phyloP scores from a whole-genome alignment of 2,888 invertebrate species.

The Agrochola lota region DNA sequence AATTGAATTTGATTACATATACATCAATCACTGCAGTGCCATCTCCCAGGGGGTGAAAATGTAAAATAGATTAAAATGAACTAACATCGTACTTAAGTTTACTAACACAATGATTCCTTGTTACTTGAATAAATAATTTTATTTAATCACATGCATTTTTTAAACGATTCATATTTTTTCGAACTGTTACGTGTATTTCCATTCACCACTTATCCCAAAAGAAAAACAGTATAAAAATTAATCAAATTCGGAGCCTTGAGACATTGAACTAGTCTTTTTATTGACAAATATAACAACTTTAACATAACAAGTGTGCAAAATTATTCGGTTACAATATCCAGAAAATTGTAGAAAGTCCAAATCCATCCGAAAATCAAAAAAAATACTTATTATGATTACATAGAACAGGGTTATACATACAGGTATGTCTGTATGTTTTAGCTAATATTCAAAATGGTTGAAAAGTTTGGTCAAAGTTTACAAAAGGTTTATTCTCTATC shows the following conservation, averaged over 20 bases:
- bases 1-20: too few species aligned
- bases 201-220: not conserved
- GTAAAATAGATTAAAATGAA: too few species aligned
- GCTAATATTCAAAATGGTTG: not conserved
- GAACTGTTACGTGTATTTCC: not conserved
- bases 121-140: too few species aligned
- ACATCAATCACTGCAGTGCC: too few species aligned
- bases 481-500: not conserved
- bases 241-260: slow-evolving; percentile 19
- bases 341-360: slow-evolving; percentile 4
- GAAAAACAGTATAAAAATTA: not conserved
- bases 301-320: slow-evolving; percentile 23
- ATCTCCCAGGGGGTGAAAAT: too few species aligned
- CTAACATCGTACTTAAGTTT: too few species aligned
- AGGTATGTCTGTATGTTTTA: not conserved
- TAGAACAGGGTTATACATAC: not conserved
- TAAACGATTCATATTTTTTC: too few species aligned
- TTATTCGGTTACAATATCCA: slow-evolving; percentile 35
- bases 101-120: too few species aligned
- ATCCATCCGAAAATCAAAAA: not conserved
- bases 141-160: too few species aligned
- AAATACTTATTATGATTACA: not conserved
- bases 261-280: slow-evolving; percentile 17
- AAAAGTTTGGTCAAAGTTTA: not conserved
- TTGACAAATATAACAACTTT: slow-evolving; percentile 2